Percentiles rank a stretch among this genome's conserved stretches.
These are phyloP conservation scores for Masticophis lateralis DNA, from an alignment of 2,797 vertebrate genomes.

Conservation along the genomic window DNA sequence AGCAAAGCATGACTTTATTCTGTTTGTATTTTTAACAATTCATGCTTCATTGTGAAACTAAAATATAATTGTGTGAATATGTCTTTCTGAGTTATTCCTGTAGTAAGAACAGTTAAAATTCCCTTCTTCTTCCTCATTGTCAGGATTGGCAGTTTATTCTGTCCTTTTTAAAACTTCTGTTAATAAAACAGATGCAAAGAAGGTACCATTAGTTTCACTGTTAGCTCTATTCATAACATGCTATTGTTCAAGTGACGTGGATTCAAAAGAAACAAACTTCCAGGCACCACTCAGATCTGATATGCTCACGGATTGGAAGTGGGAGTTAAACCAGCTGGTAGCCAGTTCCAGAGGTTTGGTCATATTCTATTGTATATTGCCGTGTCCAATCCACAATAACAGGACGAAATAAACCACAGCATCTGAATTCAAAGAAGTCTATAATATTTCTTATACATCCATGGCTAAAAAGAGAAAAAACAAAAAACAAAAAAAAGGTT, in stretches of 20 bases:
- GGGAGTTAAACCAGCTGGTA: slow-evolving; percentile 93
- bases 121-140: slow-evolving; percentile 71
- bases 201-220: slow-evolving; percentile 72
- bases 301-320: slow-evolving; percentile 65
- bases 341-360: slow-evolving; percentile 95
- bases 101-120: slow-evolving; percentile 76
- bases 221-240: slow-evolving; percentile 87
- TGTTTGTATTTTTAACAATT: slow-evolving; percentile 63
- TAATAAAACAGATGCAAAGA: slow-evolving; percentile 73
- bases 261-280: slow-evolving; percentile 77
- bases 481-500: not conserved
- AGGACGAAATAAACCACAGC: slow-evolving; percentile 95
- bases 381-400: slow-evolving; percentile 95
- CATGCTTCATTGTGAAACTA: slow-evolving; percentile 71
- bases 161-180: slow-evolving; percentile 74
- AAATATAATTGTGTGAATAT: slow-evolving; percentile 70
- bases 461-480: slow-evolving; percentile 76
- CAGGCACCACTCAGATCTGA: slow-evolving; percentile 80
- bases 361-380: slow-evolving; percentile 98
- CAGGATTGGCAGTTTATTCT: slow-evolving; percentile 83
- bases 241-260: slow-evolving; percentile 82
- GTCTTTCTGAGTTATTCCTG: slow-evolving; percentile 67
- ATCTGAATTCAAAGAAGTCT: slow-evolving; percentile 99
- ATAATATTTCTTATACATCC: slow-evolving; percentile 96
- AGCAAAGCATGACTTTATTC: slow-evolving; percentile 62